These are phyloP conservation scores for Denticeps clupeoides DNA, from an alignment of 2,797 vertebrate species.

Conservation along the genomic window DNA sequence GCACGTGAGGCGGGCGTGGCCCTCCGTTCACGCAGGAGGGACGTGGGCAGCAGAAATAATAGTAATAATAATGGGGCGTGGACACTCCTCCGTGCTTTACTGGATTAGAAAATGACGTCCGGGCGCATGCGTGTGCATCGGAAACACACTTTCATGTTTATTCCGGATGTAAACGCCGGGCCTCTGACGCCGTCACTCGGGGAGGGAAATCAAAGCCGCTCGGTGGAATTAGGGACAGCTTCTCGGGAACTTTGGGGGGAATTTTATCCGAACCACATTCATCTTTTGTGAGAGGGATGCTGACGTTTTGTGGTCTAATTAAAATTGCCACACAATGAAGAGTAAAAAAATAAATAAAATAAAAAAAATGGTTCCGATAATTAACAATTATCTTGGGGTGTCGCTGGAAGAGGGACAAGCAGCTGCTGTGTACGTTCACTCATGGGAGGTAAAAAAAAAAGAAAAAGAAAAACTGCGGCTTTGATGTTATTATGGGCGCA, in stretches of 20 bases:
- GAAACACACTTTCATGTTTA: slow-evolving; percentile 55
- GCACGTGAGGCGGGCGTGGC: slow-evolving; percentile 34
- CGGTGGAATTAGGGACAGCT: slow-evolving; percentile 42
- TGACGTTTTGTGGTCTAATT: slow-evolving; percentile 67
- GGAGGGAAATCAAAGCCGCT: slow-evolving; percentile 40
- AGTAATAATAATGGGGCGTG: too few species aligned
- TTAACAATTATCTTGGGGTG: slow-evolving; percentile 46
- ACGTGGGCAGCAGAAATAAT: too few species aligned
- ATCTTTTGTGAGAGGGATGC: slow-evolving; percentile 49
- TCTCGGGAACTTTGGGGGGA: slow-evolving; percentile 40
- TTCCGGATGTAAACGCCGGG: slow-evolving; percentile 51
- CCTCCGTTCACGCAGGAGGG: too few species aligned
- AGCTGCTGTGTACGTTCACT: slow-evolving; percentile 28
- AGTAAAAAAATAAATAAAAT: too few species aligned
- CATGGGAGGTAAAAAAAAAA: slow-evolving; percentile 26
- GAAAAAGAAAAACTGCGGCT: slow-evolving; percentile 7
- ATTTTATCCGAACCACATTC: slow-evolving; percentile 65
- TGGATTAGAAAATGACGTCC: slow-evolving; percentile 47
- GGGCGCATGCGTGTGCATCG: slow-evolving; percentile 49
- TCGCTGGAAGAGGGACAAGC: slow-evolving; percentile 31
- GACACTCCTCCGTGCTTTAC: slow-evolving; percentile 52
- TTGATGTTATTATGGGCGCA: slow-evolving; percentile 35
- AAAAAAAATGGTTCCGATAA: slow-evolving; percentile 55
- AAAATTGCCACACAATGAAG: slow-evolving; percentile 53
- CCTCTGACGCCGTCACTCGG: slow-evolving; percentile 19